Evolutionary conservation across 2,113 vertebrate species (phyloP).

Genomic region (Irena cyanogastra): DNA sequence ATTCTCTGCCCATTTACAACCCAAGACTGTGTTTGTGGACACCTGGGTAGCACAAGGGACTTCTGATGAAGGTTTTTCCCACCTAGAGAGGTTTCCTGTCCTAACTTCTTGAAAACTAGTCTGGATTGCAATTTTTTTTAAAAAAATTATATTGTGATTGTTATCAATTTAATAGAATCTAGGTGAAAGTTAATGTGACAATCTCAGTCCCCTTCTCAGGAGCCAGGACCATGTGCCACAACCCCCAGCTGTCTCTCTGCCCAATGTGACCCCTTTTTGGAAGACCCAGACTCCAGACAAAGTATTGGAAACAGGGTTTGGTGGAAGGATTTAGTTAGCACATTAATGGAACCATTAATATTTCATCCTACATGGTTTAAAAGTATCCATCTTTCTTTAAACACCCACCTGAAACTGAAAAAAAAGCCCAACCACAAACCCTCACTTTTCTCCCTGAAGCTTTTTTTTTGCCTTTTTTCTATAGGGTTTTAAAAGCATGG

Average conservation of each 20-base stretch:
- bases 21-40: not conserved
- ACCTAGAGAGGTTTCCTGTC: not conserved
- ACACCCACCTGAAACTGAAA: not conserved
- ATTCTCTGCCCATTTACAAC: not conserved
- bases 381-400: not conserved
- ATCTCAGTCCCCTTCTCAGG: not conserved
- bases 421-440: not conserved
- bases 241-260: rapidly evolving
- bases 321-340: not conserved
- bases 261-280: rapidly evolving
- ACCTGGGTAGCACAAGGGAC: not conserved
- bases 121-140: not conserved
- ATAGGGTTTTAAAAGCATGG: not conserved
- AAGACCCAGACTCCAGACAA: not conserved
- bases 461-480: not conserved
- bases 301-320: rapidly evolving
- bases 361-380: not conserved
- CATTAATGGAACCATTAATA: not conserved
- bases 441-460: not conserved
- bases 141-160: not conserved
- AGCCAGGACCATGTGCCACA: not conserved
- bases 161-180: not conserved
- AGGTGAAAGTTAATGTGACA: not conserved
- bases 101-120: too few species aligned
- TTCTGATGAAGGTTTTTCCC: not conserved